Evolutionary conservation across 2,888 invertebrate genomes (phyloP).

Genomic region (Andrena minutula): DNA sequence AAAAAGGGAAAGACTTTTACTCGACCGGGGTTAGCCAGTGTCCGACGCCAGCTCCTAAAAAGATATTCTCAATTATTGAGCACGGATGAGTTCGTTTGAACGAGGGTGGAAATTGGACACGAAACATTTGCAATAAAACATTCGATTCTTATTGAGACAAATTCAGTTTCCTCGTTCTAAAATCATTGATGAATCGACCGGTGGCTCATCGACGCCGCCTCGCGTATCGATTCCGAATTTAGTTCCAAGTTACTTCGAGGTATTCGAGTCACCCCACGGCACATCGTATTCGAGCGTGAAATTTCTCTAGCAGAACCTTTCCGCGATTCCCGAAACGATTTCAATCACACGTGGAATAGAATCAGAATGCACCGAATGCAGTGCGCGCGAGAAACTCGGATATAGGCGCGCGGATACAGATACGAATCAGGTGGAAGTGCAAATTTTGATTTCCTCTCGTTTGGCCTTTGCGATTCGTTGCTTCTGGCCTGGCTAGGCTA

Average conservation of each 20-base stretch:
- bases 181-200: no score
- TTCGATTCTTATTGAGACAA: no score
- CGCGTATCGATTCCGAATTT: no score
- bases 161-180: no score
- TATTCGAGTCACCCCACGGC: no score
- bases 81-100: no score
- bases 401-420: conserved; percentile 12
- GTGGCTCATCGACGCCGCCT: no score
- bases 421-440: conserved; percentile 35
- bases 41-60: background rate
- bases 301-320: background rate
- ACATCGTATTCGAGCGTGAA: background rate
- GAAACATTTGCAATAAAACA: no score
- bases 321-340: background rate
- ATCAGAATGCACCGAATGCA: background rate
- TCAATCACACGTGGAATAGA: background rate
- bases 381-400: background rate
- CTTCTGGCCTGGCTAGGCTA: conserved; percentile 10
- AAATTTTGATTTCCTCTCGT: conserved; percentile 48
- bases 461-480: conserved; percentile 20
- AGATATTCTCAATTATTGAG: no score
- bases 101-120: no score
- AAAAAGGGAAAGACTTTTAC: no score
- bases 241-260: no score
- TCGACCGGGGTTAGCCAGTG: background rate